Evolutionary conservation across 37 sponge, comb jelly and placozoan species (phyloP).

Genomic region (Halisarca cf. caerulea): DNA sequence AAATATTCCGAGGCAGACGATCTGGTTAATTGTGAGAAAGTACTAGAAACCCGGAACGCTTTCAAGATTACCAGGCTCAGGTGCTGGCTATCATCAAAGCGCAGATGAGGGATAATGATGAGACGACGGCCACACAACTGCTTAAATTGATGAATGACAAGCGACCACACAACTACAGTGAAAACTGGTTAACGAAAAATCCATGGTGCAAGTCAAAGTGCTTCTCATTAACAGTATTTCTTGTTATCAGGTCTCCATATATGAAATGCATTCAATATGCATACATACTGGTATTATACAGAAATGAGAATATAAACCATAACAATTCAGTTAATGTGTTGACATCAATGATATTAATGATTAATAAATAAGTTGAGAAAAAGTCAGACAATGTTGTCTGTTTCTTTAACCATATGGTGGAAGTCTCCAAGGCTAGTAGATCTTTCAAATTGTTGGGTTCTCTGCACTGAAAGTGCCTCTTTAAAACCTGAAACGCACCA

Average conservation of each 20-base stretch:
- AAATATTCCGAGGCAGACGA: no score
- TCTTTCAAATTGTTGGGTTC: background rate
- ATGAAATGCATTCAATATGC: background rate
- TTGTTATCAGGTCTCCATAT: conserved; percentile 22
- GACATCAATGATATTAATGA: no score
- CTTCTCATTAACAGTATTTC: conserved; percentile 19
- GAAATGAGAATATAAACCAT: no score
- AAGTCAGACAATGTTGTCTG: conserved; percentile 4
- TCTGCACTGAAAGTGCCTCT: conserved; percentile 17
- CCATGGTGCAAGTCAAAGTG: background rate
- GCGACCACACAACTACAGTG: background rate
- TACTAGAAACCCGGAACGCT: no score
- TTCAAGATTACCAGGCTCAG: no score
- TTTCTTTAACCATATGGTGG: conserved; percentile 5
- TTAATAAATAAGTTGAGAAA: background rate
- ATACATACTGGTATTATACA: background rate
- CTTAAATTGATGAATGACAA: no score
- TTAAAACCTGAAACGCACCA: background rate
- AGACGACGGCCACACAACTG: no score
- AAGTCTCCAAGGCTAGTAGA: conserved; percentile 10
- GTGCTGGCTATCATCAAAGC: no score
- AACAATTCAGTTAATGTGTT: no score
- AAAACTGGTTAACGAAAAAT: conserved; percentile 21
- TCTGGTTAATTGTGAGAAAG: no score
- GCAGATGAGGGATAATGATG: no score